Base-by-base conservation (phyloP, 2,797 vertebrate species). In the Sandelia bainsii region DNA sequence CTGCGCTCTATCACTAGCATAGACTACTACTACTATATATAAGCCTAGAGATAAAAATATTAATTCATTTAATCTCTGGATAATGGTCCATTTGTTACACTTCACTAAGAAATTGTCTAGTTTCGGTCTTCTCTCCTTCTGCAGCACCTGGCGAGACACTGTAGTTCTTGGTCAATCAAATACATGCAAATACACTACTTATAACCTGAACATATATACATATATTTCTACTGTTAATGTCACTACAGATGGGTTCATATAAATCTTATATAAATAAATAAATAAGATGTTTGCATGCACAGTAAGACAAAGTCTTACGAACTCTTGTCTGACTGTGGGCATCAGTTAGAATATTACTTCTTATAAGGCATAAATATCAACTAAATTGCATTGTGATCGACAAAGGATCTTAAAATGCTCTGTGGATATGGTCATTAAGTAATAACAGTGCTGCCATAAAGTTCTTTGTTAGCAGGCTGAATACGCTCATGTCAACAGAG, bases 391-490 rank as follows among this genome's bases (percentile, higher is more conserved):
- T 59, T 56, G 22, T 72, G 50, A 71, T 58, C 69, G 32, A 68
- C 54, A 51, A 62, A 29, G 6, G 61, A 46, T 67, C 20, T 29
- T 13, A 20, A 49, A 66, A 73, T 53, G 37, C 34, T 52, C 19
- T 6, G 16, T 50, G n/a, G 64, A 62, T 34, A 69, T 9, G 62
- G 67, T 68, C 42, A 72, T 79, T 82, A 54, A 63, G 13, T 58
- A n/a, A 58, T 62, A 65, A 74, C 59, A 71, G 69, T 20, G 39
- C 61, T 46, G 52, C 44, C 58, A 69, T 77, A 45, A 75, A 69
- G 51, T 69, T 75, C 70, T 78, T 77, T 83, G 79, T 81, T 46
- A 58, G 45, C 32, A 13, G 49, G 39, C 27, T 81, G 67, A 82
- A 77, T 73, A 32, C 17, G 4, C 34, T 67, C 60, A 56, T 61